A percentile compares a stretch with the other conserved stretches of the same genome.
These are phyloP conservation scores for Epinephelus moara DNA, from an alignment of 2,113 vertebrate species.

Conservation along the genomic window DNA sequence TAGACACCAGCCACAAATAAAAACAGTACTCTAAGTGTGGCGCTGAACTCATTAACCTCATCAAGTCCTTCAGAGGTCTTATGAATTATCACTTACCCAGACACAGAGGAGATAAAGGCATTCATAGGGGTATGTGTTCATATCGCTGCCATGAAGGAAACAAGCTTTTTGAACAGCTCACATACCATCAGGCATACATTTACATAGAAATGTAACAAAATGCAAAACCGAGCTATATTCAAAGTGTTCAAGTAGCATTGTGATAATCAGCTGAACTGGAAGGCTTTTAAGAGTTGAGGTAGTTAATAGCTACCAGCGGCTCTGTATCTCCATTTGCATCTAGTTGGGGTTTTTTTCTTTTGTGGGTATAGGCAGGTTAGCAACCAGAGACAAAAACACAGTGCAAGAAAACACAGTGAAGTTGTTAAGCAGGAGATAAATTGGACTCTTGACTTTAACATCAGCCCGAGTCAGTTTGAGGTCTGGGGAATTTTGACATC, in stretches of 20 bases:
- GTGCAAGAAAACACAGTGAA: neutral
- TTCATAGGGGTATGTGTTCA: neutral
- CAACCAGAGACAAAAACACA: neutral
- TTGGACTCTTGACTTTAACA: neutral
- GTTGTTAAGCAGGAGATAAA: neutral
- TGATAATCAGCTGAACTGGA: constrained; percentile 29
- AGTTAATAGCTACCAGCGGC: constrained; percentile 16
- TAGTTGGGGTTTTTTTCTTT: constrained; percentile 5
- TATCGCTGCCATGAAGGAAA: constrained; percentile 23
- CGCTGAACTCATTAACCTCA: constrained; percentile 40
- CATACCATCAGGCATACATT: constrained; percentile 47
- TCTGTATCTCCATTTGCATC: constrained; percentile 1
- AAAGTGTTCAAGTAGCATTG: constrained; percentile 25
- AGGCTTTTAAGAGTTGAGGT: constrained; percentile 34
- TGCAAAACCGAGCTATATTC: constrained; percentile 51
- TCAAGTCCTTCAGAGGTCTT: constrained; percentile 18
- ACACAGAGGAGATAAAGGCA: constrained; percentile 14
- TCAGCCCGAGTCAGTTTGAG: neutral
- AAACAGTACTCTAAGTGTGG: constrained; percentile 10
- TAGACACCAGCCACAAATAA: constrained; percentile 21
- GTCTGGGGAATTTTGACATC: constrained; percentile 19
- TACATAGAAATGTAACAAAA: constrained; percentile 62
- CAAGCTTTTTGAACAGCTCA: constrained; percentile 25
- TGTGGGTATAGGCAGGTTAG: neutral
- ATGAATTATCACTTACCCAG: constrained; percentile 41